These are phyloP conservation scores for Schizotus pectinicornis DNA, from an alignment of 2,888 invertebrate species.

Conservation along the genomic window DNA sequence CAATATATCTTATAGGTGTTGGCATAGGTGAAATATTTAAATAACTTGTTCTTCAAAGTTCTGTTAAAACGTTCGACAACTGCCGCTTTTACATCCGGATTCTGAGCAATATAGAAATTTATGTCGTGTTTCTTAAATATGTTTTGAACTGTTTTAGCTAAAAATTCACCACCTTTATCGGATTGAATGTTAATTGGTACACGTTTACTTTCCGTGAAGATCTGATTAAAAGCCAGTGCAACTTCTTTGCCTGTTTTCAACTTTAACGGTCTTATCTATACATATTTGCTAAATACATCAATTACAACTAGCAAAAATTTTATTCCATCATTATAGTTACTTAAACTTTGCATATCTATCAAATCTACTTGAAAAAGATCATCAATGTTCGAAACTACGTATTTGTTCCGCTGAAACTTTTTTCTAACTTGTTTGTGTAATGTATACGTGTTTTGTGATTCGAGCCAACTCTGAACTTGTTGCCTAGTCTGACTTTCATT, in stretches of 20 bases:
- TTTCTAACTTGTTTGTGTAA: too few relatives aligned
- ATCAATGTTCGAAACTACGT: too few relatives aligned
- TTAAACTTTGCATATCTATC: too few relatives aligned
- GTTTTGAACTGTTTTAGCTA: slow-evolving; percentile 12
- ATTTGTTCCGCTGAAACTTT: too few relatives aligned
- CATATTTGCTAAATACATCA: too few relatives aligned
- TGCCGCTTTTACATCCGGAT: slow-evolving; percentile 42
- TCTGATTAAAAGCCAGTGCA: slow-evolving; percentile 27
- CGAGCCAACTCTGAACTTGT: too few relatives aligned
- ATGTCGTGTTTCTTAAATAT: slow-evolving; percentile 19
- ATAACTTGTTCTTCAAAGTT: slow-evolving; percentile 45
- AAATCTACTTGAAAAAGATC: too few relatives aligned
- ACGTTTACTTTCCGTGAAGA: slow-evolving; percentile 10
- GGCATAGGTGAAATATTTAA: slow-evolving; percentile 36
- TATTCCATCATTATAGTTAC: too few relatives aligned
- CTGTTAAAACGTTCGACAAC: slow-evolving; percentile 44
- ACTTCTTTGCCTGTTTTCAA: slow-evolving; percentile 40
- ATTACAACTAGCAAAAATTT: too few relatives aligned
- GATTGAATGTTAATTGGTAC: slow-evolving; percentile 15
- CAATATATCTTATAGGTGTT: slow-evolving; percentile 38
- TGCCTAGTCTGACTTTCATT: too few relatives aligned
- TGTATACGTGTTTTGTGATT: too few relatives aligned
- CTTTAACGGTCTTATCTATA: too few relatives aligned
- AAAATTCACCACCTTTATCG: slow-evolving; percentile 21
- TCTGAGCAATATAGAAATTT: slow-evolving; percentile 9